Conservation (phyloP, 2,113 vertebrate species). For the Illadopsis cleaveri region DNA sequence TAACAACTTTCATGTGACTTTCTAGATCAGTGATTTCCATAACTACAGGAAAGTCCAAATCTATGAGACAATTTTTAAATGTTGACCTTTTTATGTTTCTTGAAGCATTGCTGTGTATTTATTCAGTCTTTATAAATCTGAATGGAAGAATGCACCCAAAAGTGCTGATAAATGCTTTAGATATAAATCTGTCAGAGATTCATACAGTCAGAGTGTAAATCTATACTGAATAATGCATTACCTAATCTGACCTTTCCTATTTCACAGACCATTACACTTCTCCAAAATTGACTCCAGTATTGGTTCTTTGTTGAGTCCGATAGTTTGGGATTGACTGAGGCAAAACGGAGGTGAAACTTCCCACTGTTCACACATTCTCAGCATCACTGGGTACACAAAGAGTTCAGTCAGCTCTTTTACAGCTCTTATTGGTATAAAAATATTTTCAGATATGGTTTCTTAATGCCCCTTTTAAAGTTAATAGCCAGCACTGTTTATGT, state of each 20-base stretch:
- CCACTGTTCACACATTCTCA: rapidly evolving
- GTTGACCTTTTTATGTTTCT: not conserved
- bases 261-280: not conserved
- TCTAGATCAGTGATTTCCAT: not conserved
- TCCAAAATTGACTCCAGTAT: not conserved
- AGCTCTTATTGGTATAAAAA: not conserved
- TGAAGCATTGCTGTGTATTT: not conserved
- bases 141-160: not conserved
- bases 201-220: not conserved
- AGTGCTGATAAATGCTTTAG: not conserved
- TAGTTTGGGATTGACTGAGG: not conserved
- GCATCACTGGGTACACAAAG: not conserved
- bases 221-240: not conserved
- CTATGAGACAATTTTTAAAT: not conserved
- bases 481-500: not conserved
- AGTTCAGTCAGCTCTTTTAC: not conserved
- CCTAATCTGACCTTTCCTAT: conserved; percentile 14
- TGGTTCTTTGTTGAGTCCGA: not conserved
- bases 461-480: not conserved
- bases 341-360: not conserved
- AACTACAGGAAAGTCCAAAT: not conserved
- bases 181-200: not conserved
- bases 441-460: not conserved
- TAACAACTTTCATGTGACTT: not conserved
- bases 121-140: not conserved